Percentiles rank a stretch among this genome's conserved stretches.
Conservation (phyloP, 2,797 vertebrate species). For the Vespertilio murinus region DNA sequence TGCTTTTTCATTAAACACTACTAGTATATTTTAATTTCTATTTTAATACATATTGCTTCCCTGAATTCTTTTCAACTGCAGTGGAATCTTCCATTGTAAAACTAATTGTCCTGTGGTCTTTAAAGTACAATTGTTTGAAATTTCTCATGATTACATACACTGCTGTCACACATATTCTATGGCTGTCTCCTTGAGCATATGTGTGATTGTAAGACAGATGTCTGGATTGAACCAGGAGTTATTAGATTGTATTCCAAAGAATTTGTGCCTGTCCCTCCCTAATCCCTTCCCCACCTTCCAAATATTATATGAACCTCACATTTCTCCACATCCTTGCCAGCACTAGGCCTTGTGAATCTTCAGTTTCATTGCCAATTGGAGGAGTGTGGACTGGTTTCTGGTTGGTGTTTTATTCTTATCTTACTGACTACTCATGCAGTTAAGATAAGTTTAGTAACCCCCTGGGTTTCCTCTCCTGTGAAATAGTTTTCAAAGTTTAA, state of each 20-base stretch:
- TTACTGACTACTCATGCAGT: neutral
- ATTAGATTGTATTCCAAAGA: neutral
- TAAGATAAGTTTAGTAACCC: neutral
- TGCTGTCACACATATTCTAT: neutral
- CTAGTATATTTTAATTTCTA: neutral
- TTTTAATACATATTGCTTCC: neutral
- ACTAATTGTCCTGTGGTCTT: neutral
- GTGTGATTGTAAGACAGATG: neutral
- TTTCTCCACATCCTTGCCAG: neutral
- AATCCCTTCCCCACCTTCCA: fast-evolving
- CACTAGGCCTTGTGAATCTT: neutral
- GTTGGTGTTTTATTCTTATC: neutral
- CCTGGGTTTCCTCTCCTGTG: neutral
- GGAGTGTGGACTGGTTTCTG: neutral
- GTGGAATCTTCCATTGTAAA: neutral
- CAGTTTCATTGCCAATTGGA: neutral
- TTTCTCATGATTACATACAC: neutral
- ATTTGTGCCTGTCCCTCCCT: neutral
- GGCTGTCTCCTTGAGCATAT: neutral
- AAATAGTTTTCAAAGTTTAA: slow-evolving; percentile 3
- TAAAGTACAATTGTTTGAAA: neutral
- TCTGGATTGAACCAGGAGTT: neutral
- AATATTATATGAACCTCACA: neutral
- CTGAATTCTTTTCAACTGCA: neutral
- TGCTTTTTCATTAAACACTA: neutral